A percentile compares a stretch with the other conserved stretches of the same genome.
phyloP scores from a whole-genome alignment of 2,797 vertebrate genomes.

The Crocodylus rhombifer region DNA sequence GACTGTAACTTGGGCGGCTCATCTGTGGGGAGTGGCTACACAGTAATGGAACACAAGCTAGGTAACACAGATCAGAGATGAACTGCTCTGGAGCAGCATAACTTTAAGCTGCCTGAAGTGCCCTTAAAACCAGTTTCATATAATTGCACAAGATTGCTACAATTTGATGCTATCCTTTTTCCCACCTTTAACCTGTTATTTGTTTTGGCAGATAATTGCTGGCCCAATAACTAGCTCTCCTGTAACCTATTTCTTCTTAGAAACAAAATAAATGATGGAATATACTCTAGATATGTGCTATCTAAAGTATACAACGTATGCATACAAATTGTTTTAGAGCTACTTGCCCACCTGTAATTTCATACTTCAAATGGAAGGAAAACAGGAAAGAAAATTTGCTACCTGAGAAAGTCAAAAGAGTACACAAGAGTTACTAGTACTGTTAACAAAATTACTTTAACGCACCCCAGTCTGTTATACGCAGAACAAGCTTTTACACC shows the following conservation, averaged over 20 bases:
- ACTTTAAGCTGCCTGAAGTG: too few species aligned
- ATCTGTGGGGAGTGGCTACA: too few species aligned
- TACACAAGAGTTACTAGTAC: not conserved
- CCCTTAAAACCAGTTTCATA: not conserved
- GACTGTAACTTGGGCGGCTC: too few species aligned
- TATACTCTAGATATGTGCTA: not conserved
- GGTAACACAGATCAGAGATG: too few species aligned
- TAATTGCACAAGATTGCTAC: not conserved
- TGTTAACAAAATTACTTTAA: constrained; percentile 1
- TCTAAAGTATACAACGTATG: not conserved
- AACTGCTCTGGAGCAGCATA: too few species aligned
- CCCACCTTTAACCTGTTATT: not conserved
- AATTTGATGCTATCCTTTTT: not conserved
- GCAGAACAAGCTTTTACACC: not conserved
- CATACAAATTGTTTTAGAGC: not conserved
- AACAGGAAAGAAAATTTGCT: not conserved
- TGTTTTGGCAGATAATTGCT: not conserved
- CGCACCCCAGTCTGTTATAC: not conserved
- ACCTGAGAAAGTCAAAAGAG: not conserved
- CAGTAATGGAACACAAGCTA: too few species aligned
- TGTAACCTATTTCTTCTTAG: not conserved
- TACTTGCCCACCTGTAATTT: not conserved
- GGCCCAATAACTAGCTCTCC: not conserved
- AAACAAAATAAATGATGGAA: not conserved
- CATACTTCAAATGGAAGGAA: not conserved